Percentiles rank a stretch among this genome's conserved stretches.
Evolutionary conservation across 2,113 vertebrate species (phyloP).

Genomic region (Lepus americanus): DNA sequence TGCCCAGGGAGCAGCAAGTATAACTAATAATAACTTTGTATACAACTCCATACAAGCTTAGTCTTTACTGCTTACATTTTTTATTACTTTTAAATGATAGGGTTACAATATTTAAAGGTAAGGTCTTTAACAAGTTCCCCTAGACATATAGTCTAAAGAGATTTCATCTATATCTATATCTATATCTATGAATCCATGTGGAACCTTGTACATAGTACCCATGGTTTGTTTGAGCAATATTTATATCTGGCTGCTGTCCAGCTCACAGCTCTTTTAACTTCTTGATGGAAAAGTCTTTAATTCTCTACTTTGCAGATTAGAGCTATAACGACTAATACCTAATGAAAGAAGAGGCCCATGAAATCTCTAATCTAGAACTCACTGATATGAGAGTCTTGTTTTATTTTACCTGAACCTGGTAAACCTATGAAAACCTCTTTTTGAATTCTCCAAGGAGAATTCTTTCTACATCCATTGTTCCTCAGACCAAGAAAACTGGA

Average conservation of each 20-base stretch:
- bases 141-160: slow-evolving; percentile 16
- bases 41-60: slow-evolving; percentile 34
- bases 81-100: slow-evolving; percentile 48
- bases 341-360: slow-evolving; percentile 1
- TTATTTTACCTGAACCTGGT: background rate
- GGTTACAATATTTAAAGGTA: slow-evolving; percentile 60
- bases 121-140: slow-evolving; percentile 42
- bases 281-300: slow-evolving; percentile 36
- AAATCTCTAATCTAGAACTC: background rate
- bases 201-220: background rate
- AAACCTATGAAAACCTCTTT: background rate
- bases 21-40: slow-evolving; percentile 60
- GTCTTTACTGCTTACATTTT: slow-evolving; percentile 32
- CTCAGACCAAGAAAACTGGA: background rate
- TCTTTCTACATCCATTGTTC: slow-evolving; percentile 15
- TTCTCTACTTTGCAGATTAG: background rate
- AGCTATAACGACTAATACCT: background rate
- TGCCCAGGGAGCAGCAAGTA: slow-evolving; percentile 62
- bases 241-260: slow-evolving; percentile 4
- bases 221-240: background rate
- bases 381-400: background rate
- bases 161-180: background rate
- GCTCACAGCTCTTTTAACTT: slow-evolving; percentile 36
- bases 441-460: background rate
- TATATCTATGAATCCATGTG: background rate